Conservation (phyloP, 2,888 invertebrate genomes). For the Brachypterus glaber region DNA sequence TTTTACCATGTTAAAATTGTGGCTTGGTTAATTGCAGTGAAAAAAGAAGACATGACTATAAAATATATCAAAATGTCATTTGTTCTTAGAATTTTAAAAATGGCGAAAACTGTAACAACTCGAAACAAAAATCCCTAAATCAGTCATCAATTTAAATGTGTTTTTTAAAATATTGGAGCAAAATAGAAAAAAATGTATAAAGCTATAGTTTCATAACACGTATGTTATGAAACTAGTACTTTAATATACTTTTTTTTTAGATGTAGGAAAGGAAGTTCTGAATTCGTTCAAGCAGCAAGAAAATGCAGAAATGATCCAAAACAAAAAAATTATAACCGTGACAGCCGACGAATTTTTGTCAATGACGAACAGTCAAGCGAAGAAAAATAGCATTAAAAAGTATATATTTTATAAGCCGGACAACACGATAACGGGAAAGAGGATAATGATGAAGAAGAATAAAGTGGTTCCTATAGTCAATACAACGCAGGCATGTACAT, state of each 20-base stretch:
- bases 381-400: constrained; percentile 24
- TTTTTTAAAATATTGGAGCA: too few species aligned
- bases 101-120: too few species aligned
- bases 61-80: too few species aligned
- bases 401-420: constrained; percentile 27
- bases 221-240: too few species aligned
- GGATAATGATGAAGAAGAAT: constrained; percentile 37
- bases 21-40: too few species aligned
- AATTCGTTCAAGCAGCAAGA: constrained; percentile 45
- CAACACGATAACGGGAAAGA: constrained; percentile 25
- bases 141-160: too few species aligned
- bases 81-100: too few species aligned
- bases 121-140: too few species aligned
- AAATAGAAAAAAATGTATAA: too few species aligned
- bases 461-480: constrained; percentile 30
- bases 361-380: constrained; percentile 27
- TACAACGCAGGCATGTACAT: constrained; percentile 7
- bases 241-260: constrained; percentile 43
- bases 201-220: too few species aligned
- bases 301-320: constrained; percentile 27
- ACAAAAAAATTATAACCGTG: constrained; percentile 46
- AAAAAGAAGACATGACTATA: too few species aligned
- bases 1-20: too few species aligned
- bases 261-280: constrained; percentile 67
- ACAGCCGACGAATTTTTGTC: constrained; percentile 45